Conservation (phyloP, 2,888 invertebrate genomes). For the Chrysodeixis includens region DNA sequence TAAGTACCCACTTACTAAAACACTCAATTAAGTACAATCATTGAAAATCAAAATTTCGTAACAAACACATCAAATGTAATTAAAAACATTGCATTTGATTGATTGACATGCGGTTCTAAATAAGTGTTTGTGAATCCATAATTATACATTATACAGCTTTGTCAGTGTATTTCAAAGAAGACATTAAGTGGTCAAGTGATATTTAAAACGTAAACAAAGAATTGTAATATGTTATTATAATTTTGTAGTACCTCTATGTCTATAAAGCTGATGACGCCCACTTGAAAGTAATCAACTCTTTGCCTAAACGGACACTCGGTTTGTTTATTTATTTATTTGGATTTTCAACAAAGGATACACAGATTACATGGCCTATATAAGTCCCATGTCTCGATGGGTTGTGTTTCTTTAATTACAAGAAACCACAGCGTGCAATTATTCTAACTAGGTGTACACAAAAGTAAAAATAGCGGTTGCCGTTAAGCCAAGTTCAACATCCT, state of each 20-base stretch:
- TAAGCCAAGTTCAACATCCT: not conserved
- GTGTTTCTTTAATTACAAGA: no score
- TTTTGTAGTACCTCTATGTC: slow-evolving; percentile 12
- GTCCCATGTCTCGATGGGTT: no score
- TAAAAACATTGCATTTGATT: slow-evolving; percentile 6
- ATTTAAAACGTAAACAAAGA: not conserved
- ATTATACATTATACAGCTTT: slow-evolving; percentile 20
- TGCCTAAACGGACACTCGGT: not conserved
- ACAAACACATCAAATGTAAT: slow-evolving; percentile 6
- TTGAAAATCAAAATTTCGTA: not conserved
- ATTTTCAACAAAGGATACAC: no score
- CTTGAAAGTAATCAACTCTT: not conserved
- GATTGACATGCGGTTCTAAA: slow-evolving; percentile 33
- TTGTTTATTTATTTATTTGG: no score
- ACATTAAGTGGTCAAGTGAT: not conserved
- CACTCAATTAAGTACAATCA: not conserved
- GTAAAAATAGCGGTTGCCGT: not conserved
- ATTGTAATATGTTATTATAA: not conserved
- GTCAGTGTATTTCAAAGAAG: slow-evolving; percentile 8
- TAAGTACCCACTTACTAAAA: not conserved
- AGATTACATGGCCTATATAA: no score
- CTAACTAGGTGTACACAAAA: no score
- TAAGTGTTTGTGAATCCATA: slow-evolving; percentile 33
- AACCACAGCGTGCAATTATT: no score
- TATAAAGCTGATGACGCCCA: slow-evolving; percentile 25